Percentiles rank a stretch among this genome's conserved stretches.
Evolutionary conservation across 2,113 vertebrate species (phyloP).

Genomic region (Seriola aureovittata): DNA sequence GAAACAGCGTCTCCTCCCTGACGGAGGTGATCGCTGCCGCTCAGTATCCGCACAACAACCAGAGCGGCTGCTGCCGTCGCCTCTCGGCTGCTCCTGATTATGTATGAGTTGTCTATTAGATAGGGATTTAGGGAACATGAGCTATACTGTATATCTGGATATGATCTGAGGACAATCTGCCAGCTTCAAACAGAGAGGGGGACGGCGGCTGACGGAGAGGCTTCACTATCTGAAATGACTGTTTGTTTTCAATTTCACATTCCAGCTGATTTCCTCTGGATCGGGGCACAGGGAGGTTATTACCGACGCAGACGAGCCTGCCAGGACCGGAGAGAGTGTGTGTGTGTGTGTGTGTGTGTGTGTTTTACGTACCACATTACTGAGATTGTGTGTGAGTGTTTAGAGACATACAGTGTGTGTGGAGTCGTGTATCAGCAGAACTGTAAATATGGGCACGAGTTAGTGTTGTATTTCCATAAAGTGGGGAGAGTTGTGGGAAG

Average conservation of each 20-base stretch:
- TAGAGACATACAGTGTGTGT: background rate
- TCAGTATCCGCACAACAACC: conserved; percentile 39
- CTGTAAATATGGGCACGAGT: too few species aligned
- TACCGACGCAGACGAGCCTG: conserved; percentile 63
- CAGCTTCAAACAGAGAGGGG: conserved; percentile 58
- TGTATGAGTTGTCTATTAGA: conserved; percentile 73
- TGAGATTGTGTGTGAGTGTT: background rate
- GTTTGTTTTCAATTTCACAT: conserved; percentile 87
- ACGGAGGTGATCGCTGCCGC: background rate
- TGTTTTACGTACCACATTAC: background rate
- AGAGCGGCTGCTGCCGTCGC: conserved; percentile 9
- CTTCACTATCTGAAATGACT: conserved; percentile 80
- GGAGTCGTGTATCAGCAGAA: background rate
- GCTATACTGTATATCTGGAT: conserved; percentile 62
- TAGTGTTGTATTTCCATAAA: too few species aligned
- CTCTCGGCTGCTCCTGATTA: conserved; percentile 49
- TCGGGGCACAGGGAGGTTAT: conserved; percentile 68
- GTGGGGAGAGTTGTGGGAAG: too few species aligned
- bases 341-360: conserved; percentile 24
- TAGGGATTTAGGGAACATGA: conserved; percentile 69
- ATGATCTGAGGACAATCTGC: conserved; percentile 69
- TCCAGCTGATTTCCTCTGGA: conserved; percentile 78
- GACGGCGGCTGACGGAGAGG: conserved; percentile 55
- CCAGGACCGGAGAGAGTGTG: background rate
- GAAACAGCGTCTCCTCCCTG: too few species aligned